Evolutionary conservation across 2,797 vertebrate genomes (phyloP).

Genomic region (Ctenochaetus hawaiiensis): DNA sequence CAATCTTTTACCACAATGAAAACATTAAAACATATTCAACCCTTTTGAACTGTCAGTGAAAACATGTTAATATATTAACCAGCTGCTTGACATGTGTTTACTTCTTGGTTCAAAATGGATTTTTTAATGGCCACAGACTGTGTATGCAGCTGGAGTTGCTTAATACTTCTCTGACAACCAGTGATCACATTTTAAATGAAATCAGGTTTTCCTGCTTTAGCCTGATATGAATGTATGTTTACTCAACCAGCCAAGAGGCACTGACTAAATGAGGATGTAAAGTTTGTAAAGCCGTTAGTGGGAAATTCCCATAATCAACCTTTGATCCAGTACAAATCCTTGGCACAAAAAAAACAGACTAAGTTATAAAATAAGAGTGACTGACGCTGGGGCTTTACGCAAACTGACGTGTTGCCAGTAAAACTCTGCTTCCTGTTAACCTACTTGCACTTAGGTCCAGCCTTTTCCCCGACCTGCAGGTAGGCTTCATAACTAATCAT

Average conservation of each 20-base stretch:
- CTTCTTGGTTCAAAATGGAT: background rate
- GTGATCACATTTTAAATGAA: background rate
- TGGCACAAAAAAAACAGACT: background rate
- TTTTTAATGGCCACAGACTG: background rate
- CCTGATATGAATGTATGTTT: background rate
- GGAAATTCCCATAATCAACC: background rate
- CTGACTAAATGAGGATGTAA: background rate
- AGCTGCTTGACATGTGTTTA: too few relatives aligned
- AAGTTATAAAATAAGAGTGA: background rate
- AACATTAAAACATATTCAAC: background rate
- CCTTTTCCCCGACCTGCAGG: constrained; percentile 93
- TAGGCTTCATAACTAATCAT: constrained; percentile 98
- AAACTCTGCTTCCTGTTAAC: constrained; percentile 44
- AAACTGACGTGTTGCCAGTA: background rate
- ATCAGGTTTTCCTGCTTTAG: background rate
- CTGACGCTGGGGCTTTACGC: background rate
- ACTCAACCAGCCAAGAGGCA: background rate
- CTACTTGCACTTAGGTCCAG: constrained; percentile 96
- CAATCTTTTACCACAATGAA: background rate
- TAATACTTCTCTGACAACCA: background rate
- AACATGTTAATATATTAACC: background rate
- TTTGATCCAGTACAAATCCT: constrained; percentile 12
- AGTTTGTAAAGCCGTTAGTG: background rate
- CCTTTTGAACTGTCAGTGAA: background rate
- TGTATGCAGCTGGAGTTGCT: background rate